Evolutionary conservation across 2,888 invertebrate genomes (phyloP).

Genomic region (Netelia virgata): DNA sequence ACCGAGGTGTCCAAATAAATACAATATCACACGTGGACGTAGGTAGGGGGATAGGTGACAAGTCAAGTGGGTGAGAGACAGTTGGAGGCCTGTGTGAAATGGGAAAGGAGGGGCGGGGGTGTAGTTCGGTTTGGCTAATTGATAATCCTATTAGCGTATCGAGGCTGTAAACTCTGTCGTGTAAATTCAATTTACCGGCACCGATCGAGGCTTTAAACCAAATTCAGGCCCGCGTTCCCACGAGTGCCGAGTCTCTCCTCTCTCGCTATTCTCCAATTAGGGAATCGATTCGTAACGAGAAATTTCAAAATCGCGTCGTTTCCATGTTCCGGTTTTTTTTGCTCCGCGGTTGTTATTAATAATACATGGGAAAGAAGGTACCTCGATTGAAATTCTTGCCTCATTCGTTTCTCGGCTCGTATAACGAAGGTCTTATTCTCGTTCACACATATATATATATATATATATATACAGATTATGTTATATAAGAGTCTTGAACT

Average conservation of each 20-base stretch:
- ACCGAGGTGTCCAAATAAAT: slow-evolving; percentile 30
- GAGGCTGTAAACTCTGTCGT: slow-evolving; percentile 69
- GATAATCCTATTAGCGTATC: slow-evolving; percentile 72
- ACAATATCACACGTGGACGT: background rate
- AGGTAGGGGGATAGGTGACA: background rate
- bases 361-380: background rate
- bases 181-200: slow-evolving; percentile 70
- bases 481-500: slow-evolving; percentile 64
- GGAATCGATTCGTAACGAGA: slow-evolving; percentile 65
- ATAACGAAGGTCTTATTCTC: background rate
- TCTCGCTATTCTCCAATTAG: slow-evolving; percentile 65
- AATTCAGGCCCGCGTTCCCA: slow-evolving; percentile 65
- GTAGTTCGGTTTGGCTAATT: slow-evolving; percentile 68
- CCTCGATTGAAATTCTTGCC: slow-evolving; percentile 5
- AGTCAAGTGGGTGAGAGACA: slow-evolving; percentile 24
- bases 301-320: slow-evolving; percentile 41
- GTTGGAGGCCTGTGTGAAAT: slow-evolving; percentile 7
- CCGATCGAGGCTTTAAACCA: slow-evolving; percentile 69
- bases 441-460: background rate
- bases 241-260: slow-evolving; percentile 41
- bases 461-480: slow-evolving; percentile 1
- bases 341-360: background rate
- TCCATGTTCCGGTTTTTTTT: background rate
- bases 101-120: slow-evolving; percentile 29
- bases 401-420: background rate